phyloP scores from a whole-genome alignment of 2,113 vertebrate genomes.

The Xenopus laevis region DNA sequence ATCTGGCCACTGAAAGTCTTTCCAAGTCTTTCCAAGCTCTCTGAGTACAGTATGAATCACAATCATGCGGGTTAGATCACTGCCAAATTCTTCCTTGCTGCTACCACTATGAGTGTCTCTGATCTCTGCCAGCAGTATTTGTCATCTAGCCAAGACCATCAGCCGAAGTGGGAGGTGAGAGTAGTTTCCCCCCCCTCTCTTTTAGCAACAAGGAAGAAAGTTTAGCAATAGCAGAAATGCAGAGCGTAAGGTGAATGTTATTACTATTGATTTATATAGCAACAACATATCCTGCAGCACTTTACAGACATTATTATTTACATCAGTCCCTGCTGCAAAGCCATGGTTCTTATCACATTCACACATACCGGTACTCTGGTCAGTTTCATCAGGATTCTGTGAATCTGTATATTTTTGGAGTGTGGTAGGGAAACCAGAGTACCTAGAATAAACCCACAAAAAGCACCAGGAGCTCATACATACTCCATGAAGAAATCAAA shows the following conservation, averaged over 20 bases:
- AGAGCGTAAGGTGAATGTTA: conserved; percentile 12
- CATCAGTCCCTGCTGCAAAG: too few species aligned
- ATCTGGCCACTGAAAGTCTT: conserved; percentile 56
- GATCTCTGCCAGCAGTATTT: conserved; percentile 67
- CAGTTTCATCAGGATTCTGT: too few species aligned
- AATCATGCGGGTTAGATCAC: conserved; percentile 67
- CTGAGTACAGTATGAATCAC: conserved; percentile 77
- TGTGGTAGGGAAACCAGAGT: too few species aligned
- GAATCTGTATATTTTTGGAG: too few species aligned
- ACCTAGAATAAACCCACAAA: too few species aligned
- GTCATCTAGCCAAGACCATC: conserved; percentile 70
- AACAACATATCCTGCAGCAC: too few species aligned
- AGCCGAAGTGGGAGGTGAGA: conserved; percentile 55
- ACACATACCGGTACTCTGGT: too few species aligned
- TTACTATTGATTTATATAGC: too few species aligned
- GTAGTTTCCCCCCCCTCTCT: conserved; percentile 42
- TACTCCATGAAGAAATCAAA: too few species aligned
- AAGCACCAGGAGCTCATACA: too few species aligned
- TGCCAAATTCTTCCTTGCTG: conserved; percentile 75
- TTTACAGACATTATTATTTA: too few species aligned
- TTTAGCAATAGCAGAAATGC: conserved; percentile 12
- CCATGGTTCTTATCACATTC: too few species aligned
- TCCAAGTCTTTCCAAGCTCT: conserved; percentile 59
- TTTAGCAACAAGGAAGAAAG: conserved; percentile 31
- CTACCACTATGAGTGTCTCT: conserved; percentile 64